Percentiles rank a stretch among this genome's conserved stretches.
Evolutionary conservation across 1,140 invertebrate genomes (phyloP).

Genomic region (Heliconius eleuchia): DNA sequence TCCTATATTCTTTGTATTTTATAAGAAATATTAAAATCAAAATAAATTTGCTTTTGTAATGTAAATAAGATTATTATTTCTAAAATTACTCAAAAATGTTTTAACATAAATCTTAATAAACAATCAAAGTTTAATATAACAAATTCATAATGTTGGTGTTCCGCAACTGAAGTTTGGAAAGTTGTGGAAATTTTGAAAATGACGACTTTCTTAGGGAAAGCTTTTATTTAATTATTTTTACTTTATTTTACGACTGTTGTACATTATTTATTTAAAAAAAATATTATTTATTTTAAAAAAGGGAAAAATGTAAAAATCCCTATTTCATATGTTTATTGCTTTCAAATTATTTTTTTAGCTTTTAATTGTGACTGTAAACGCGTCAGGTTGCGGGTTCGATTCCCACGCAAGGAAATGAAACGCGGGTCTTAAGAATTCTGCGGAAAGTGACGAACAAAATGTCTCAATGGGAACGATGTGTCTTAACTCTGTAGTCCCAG

Average conservation of each 20-base stretch:
- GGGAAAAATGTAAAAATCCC: no score
- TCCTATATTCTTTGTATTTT: no score
- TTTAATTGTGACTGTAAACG: no score
- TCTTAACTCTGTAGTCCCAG: no score
- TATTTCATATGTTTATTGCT: no score
- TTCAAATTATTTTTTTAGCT: no score
- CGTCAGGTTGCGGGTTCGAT: no score
- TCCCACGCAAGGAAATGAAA: no score
- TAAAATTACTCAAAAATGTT: not conserved
- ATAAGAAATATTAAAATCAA: not conserved
- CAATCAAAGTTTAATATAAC: conserved; percentile 10
- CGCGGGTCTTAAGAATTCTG: no score
- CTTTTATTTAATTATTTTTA: conserved; percentile 6
- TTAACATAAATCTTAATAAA: conserved; percentile 13
- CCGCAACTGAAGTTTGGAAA: not conserved
- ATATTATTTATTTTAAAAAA: no score
- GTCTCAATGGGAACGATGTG: no score
- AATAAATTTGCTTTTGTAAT: not conserved
- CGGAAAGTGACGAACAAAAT: no score
- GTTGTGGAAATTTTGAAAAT: not conserved
- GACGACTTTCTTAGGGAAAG: not conserved
- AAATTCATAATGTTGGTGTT: conserved; percentile 11
- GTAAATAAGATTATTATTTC: not conserved
- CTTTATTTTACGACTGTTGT: conserved; percentile 1
- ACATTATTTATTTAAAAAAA: not conserved